Percentiles rank a stretch among this genome's conserved stretches.
These are phyloP conservation scores for Heteromurus nitidus DNA, from an alignment of 2,888 invertebrate genomes.

Conservation along the genomic window DNA sequence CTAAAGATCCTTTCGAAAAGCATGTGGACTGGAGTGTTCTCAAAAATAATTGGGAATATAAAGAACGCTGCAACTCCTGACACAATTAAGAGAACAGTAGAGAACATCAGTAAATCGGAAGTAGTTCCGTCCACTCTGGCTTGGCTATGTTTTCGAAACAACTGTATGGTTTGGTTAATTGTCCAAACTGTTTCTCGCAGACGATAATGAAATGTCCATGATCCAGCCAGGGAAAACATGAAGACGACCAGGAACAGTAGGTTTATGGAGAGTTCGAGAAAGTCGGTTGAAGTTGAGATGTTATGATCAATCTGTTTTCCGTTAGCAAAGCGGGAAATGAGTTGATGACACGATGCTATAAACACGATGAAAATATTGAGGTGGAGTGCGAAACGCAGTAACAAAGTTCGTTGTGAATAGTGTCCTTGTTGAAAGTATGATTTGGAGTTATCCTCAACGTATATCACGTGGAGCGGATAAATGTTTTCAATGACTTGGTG, in stretches of 20 bases:
- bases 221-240: background rate
- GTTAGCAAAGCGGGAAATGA: no score
- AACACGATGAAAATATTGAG: background rate
- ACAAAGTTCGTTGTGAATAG: no score
- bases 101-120: background rate
- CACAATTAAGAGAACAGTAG: background rate
- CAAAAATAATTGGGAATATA: background rate
- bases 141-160: background rate
- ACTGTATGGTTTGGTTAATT: background rate
- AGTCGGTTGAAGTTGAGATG: background rate
- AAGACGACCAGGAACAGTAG: background rate
- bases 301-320: no score
- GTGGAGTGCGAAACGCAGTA: background rate
- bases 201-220: background rate
- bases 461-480: background rate
- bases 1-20: background rate
- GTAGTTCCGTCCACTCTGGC: background rate
- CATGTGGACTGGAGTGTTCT: background rate
- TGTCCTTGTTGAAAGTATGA: no score
- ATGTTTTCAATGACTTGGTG: background rate
- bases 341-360: no score
- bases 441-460: background rate
- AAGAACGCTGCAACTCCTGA: background rate
- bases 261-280: background rate
- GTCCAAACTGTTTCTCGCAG: background rate